Conservation (phyloP, 2,797 vertebrate species). For the Sphenodon punctatus region DNA sequence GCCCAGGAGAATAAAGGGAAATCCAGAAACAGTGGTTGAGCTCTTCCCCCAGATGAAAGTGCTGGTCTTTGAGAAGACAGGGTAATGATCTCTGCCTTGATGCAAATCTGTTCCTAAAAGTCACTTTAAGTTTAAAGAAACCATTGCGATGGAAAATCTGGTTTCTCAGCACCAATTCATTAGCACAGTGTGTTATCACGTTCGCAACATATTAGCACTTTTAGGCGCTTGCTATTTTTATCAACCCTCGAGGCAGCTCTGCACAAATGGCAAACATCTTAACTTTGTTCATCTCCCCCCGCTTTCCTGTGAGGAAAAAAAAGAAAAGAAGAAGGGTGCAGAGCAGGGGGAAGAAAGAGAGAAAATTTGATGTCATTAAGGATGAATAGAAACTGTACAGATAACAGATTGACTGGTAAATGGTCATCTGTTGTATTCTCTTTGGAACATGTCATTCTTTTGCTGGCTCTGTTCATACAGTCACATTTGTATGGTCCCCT, state of each 20-base stretch:
- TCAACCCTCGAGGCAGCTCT: conserved; percentile 62
- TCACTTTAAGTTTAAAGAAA: conserved; percentile 54
- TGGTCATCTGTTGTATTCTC: neutral
- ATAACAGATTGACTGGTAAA: conserved; percentile 37
- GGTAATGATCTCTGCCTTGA: conserved; percentile 9
- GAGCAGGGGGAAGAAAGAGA: neutral
- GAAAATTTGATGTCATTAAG: conserved; percentile 57
- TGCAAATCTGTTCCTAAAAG: conserved; percentile 58
- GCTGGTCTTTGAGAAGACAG: neutral
- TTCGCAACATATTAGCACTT: conserved; percentile 47
- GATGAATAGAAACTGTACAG: conserved; percentile 31
- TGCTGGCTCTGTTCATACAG: no score
- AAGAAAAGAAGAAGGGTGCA: neutral
- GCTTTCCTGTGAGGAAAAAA: neutral
- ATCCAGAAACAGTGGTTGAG: neutral
- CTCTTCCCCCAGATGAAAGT: neutral
- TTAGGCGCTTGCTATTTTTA: conserved; percentile 69
- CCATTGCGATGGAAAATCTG: conserved; percentile 55
- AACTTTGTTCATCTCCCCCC: conserved; percentile 42
- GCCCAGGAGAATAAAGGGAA: neutral
- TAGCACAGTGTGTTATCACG: conserved; percentile 51
- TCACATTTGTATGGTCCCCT: no score
- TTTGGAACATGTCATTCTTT: neutral
- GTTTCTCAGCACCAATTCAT: conserved; percentile 70
- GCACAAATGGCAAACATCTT: conserved; percentile 63